Evolutionary conservation across 2,888 invertebrate species (phyloP).

Genomic region (Bugula neritina): DNA sequence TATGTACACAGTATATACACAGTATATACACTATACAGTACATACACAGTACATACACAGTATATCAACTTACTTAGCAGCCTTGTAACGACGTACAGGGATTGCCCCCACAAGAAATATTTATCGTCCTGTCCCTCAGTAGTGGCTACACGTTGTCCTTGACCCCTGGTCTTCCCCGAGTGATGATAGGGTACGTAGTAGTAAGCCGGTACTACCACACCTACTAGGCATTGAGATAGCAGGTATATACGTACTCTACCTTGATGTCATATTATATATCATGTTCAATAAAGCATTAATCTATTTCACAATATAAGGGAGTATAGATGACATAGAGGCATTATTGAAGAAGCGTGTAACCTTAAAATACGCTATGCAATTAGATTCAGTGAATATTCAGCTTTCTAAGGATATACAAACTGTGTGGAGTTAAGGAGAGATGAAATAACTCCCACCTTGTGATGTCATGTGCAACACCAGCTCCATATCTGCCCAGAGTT

Average conservation of each 20-base stretch:
- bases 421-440: too few relatives aligned
- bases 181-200: slow-evolving; percentile 75
- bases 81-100: slow-evolving; percentile 88
- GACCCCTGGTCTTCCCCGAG: slow-evolving; percentile 66
- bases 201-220: slow-evolving; percentile 89
- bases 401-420: too few relatives aligned
- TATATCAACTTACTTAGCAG: slow-evolving; percentile 59
- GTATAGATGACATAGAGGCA: too few relatives aligned
- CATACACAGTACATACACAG: neutral
- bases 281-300: too few relatives aligned
- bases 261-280: too few relatives aligned
- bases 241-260: too few relatives aligned
- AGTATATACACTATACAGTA: neutral
- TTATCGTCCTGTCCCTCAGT: slow-evolving; percentile 54
- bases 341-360: too few relatives aligned
- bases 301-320: too few relatives aligned
- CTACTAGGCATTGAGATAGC: too few relatives aligned
- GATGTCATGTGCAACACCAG: neutral
- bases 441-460: neutral
- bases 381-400: too few relatives aligned
- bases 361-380: too few relatives aligned
- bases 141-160: slow-evolving; percentile 63
- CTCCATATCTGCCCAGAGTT: neutral
- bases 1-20: neutral
- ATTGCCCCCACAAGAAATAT: slow-evolving; percentile 89